Conservation (phyloP, 2,888 invertebrate genomes). For the Agrotis puta region DNA sequence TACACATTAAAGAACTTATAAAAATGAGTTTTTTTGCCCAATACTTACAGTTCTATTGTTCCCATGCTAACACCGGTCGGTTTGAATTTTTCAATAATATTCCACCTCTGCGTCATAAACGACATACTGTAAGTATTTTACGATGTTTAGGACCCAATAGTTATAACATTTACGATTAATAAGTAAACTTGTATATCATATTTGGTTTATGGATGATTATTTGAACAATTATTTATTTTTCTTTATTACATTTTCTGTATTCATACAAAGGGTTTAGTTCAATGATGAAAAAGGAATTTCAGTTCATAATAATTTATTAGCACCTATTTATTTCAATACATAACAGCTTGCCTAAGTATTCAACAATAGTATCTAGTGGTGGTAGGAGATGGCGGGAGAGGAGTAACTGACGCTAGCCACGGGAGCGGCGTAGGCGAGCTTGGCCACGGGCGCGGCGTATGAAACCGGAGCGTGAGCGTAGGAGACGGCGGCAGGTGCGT, state of each 20-base stretch:
- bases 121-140: no score
- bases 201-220: no score
- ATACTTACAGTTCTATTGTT: no score
- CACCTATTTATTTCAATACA: conserved; percentile 53
- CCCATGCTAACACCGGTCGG: no score
- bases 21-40: no score
- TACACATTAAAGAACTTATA: no score
- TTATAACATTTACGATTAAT: no score
- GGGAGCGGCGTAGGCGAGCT: conserved; percentile 74
- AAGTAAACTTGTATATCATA: no score
- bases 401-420: conserved; percentile 80
- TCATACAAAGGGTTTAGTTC: neutral
- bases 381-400: conserved; percentile 83
- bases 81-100: no score
- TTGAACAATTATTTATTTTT: no score
- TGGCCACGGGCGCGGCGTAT: conserved; percentile 72
- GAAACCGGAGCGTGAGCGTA: conserved; percentile 81
- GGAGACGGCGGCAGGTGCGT: conserved; percentile 73
- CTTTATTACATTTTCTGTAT: neutral
- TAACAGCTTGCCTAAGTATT: conserved; percentile 40
- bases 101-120: no score
- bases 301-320: conserved; percentile 62
- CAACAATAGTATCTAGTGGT: conserved; percentile 74
- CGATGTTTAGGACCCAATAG: no score
- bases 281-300: neutral